Evolutionary conservation across 2,888 invertebrate genomes (phyloP).

Genomic region (Pyrocoelia pectoralis): DNA sequence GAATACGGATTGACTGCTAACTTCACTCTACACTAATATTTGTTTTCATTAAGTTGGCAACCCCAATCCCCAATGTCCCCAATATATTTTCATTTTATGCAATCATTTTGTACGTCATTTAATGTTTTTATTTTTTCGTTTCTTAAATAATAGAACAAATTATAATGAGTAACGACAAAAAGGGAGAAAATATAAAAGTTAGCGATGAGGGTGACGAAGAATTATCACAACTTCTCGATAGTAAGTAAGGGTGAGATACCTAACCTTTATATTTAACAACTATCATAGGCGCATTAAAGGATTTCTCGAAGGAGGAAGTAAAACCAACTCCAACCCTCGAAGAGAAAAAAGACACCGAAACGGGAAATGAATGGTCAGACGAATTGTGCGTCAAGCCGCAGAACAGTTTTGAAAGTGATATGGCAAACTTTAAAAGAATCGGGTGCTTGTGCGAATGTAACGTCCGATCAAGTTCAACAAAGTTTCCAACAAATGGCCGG

Average conservation of each 20-base stretch:
- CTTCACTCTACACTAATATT: no score
- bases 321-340: constrained; percentile 35
- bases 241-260: constrained; percentile 67
- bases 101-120: constrained; percentile 24
- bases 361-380: constrained; percentile 70
- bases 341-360: no score
- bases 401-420: constrained; percentile 76
- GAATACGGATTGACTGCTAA: no score
- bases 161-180: constrained; percentile 22
- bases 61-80: no score
- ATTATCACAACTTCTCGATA: constrained; percentile 77
- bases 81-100: no score
- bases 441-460: constrained; percentile 62
- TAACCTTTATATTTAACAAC: constrained; percentile 22
- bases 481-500: constrained; percentile 84
- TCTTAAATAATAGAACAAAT: neutral
- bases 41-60: no score
- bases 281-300: constrained; percentile 69
- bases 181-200: constrained; percentile 31
- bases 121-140: constrained; percentile 4
- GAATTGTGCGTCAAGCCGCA: constrained; percentile 78
- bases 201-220: constrained; percentile 67
- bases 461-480: constrained; percentile 72
- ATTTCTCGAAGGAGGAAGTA: constrained; percentile 61
- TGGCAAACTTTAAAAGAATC: constrained; percentile 62